These are phyloP conservation scores for Aphelinus atriplicis DNA, from an alignment of 1,140 invertebrate genomes.

Conservation along the genomic window DNA sequence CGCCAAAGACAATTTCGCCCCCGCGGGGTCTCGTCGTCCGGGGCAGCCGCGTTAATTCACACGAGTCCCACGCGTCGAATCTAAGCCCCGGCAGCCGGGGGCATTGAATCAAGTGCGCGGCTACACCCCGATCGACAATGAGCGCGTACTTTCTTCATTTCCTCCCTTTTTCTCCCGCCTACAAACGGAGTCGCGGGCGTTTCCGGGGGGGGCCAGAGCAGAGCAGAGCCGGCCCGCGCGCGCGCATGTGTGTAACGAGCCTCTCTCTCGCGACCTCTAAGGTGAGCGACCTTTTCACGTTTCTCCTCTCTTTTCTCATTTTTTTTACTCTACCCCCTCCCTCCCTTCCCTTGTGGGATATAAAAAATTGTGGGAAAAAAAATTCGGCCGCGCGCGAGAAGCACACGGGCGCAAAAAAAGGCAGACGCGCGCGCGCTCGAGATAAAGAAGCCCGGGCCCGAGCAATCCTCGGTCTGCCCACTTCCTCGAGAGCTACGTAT, in stretches of 20 bases:
- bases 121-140: too few relatives aligned
- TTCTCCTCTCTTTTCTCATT: neutral
- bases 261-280: neutral
- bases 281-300: slow-evolving; percentile 26
- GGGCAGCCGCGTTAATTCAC: too few relatives aligned
- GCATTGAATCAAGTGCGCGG: too few relatives aligned
- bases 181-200: too few relatives aligned
- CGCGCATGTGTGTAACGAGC: neutral
- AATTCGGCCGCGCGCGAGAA: neutral
- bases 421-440: neutral
- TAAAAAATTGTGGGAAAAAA: slow-evolving; percentile 29
- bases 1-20: too few relatives aligned
- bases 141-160: neutral
- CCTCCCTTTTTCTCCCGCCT: slow-evolving; percentile 7
- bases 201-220: slow-evolving; percentile 7
- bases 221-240: neutral
- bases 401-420: neutral
- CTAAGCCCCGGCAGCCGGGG: too few relatives aligned
- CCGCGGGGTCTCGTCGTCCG: too few relatives aligned
- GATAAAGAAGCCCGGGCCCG: slow-evolving; percentile 1
- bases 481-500: slow-evolving; percentile 1
- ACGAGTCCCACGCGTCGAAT: too few relatives aligned
- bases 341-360: neutral
- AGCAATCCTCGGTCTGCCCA: slow-evolving; percentile 19
- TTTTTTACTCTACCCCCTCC: neutral